Evolutionary conservation across 1,140 invertebrate species (phyloP), one percentile per base, ranked within the genome.

Genomic region (Latrodectus geometricus): DNA sequence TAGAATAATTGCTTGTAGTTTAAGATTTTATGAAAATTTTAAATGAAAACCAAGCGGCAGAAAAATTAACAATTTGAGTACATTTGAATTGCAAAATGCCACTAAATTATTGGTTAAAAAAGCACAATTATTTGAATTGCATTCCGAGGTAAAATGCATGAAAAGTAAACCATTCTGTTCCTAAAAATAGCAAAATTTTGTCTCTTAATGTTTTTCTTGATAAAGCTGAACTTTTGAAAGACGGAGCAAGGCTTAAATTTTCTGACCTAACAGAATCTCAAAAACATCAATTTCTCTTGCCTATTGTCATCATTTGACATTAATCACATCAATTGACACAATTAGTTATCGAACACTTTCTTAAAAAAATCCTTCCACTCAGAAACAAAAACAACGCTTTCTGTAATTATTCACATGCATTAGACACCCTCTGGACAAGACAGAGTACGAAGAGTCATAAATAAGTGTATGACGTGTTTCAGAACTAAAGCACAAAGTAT

Each of bases 401-500:
- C 14, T 11, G 11, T 23, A 14, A 54, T 77, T 54, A 54, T 12
- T 15, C n/a, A 23, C 8, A 8, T 23, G 12, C 54, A n/a, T 56
- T 77, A 50, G 75, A 77, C 54, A 20, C 50, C 48, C 12, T 20
- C 17, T 14, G 50, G 50, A 21, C 50, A 77, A 77, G 50, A 52
- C 7, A 11, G 17, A 17, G 75, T 77, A 8, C 12, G 54, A 61
- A 17, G 20, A 12, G 7, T 56, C 48, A 77, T 77, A 23, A 52
- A 65, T 21, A 77, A 77, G 54, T 77, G 75, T 23, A 12, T 77
- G n/a, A 54, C 20, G 9, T 77, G n/a, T n/a, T n/a, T n/a, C n/a
- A n/a, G n/a, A n/a, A n/a, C n/a, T n/a, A n/a, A n/a, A n/a, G n/a
- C n/a, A 20, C 20, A 54, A 17, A 52, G 49, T 11, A 61, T 77